Percentiles rank a stretch among this genome's conserved stretches.
phyloP scores from a whole-genome alignment of 1,140 invertebrate genomes.

The Druon quercuslanigerum region DNA sequence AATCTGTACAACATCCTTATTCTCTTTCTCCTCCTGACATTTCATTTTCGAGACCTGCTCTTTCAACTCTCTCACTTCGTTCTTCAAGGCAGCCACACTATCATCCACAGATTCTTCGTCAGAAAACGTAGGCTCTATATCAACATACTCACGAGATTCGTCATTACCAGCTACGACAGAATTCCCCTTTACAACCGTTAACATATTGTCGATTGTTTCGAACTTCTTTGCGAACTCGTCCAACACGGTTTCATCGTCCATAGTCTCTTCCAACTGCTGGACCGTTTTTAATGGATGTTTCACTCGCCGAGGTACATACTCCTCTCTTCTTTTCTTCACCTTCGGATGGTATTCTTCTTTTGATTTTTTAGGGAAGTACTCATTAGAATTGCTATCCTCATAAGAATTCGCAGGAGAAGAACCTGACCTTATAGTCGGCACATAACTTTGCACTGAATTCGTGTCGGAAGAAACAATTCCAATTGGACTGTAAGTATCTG shows the following conservation, averaged over 20 bases:
- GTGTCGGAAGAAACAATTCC: slow-evolving; percentile 51
- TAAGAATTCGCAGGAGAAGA: slow-evolving; percentile 57
- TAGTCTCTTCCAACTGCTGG: slow-evolving; percentile 32
- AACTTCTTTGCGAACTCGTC: slow-evolving; percentile 71
- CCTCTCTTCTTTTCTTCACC: slow-evolving; percentile 68
- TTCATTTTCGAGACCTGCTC: slow-evolving; percentile 23
- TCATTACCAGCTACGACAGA: slow-evolving; percentile 46
- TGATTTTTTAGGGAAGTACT: slow-evolving; percentile 59
- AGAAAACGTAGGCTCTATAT: slow-evolving; percentile 65
- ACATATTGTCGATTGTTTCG: slow-evolving; percentile 67
- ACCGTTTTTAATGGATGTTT: slow-evolving; percentile 64
- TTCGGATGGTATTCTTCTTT: slow-evolving; percentile 68
- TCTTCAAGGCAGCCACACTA: slow-evolving; percentile 36
- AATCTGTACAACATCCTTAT: neutral
- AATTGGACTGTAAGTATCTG: slow-evolving; percentile 67
- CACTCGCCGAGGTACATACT: slow-evolving; percentile 70
- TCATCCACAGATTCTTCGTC: slow-evolving; percentile 65
- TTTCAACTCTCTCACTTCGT: slow-evolving; percentile 37
- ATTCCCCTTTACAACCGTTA: slow-evolving; percentile 34
- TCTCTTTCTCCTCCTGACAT: slow-evolving; percentile 16
- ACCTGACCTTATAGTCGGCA: slow-evolving; percentile 64
- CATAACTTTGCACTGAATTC: slow-evolving; percentile 55
- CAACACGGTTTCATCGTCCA: slow-evolving; percentile 56
- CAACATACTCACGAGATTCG: slow-evolving; percentile 59
- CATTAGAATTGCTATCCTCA: slow-evolving; percentile 59